Conservation (phyloP, 2,797 vertebrate genomes). For the Catamblyrhynchus diadema region DNA sequence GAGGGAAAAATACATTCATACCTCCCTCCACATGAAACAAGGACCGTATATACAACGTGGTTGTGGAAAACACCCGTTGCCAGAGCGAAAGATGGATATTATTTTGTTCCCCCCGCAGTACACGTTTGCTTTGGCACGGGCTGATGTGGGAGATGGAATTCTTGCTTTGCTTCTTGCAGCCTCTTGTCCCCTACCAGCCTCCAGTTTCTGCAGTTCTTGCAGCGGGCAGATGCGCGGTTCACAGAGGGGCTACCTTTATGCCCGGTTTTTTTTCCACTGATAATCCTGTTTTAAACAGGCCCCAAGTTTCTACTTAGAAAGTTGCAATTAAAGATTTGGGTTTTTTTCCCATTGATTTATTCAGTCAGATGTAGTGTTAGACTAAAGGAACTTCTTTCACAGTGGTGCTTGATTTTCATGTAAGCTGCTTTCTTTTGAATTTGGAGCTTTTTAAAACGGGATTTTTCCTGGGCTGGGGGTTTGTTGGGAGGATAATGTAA, state of each 20-base stretch:
- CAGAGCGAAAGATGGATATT: background rate
- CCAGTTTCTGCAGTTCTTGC: background rate
- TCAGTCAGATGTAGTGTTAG: background rate
- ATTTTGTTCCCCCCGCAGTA: background rate
- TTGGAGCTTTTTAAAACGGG: background rate
- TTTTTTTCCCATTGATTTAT: background rate
- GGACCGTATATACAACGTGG: background rate
- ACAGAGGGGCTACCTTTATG: background rate
- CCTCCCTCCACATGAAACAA: background rate
- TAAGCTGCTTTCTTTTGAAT: background rate
- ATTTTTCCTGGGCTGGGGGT: background rate
- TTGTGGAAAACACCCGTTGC: background rate
- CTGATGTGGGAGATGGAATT: background rate
- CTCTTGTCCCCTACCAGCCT: background rate
- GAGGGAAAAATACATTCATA: background rate
- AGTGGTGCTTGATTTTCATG: background rate
- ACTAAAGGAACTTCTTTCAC: background rate
- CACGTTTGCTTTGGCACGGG: background rate
- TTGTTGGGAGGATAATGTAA: no score
- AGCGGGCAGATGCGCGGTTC: accelerated
- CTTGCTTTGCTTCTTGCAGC: background rate
- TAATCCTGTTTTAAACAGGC: background rate
- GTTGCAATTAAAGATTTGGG: background rate
- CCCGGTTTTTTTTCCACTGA: background rate
- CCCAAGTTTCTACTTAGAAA: background rate